These are phyloP conservation scores for Chalcis sispes DNA, from an alignment of 2,888 invertebrate genomes.

Conservation along the genomic window DNA sequence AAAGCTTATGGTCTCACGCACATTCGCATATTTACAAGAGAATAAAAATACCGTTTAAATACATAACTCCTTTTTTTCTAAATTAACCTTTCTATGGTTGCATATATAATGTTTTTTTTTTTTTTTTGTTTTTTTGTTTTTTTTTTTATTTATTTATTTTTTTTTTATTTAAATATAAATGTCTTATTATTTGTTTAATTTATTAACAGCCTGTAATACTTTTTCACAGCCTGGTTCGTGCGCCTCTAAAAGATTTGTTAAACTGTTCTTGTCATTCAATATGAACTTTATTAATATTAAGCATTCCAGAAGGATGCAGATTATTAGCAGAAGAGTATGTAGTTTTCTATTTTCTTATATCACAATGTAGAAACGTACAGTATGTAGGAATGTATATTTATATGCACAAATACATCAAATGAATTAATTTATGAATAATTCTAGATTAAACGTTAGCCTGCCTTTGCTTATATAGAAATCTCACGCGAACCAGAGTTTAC, in stretches of 20 bases:
- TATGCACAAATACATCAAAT: no score
- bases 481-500: constrained; percentile 27
- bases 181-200: not conserved
- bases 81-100: no score
- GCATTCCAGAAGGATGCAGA: constrained; percentile 29
- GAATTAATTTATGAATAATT: not conserved
- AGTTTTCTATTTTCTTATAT: constrained; percentile 1
- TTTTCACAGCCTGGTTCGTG: constrained; percentile 67
- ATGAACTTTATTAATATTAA: constrained; percentile 10
- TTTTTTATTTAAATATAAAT: not conserved
- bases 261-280: not conserved
- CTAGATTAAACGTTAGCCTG: constrained; percentile 49
- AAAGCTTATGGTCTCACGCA: constrained; percentile 45
- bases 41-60: no score
- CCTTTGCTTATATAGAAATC: constrained; percentile 10
- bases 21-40: constrained; percentile 48
- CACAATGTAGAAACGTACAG: not conserved
- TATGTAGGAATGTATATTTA: no score
- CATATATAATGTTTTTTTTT: not conserved
- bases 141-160: not conserved
- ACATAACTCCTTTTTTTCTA: no score
- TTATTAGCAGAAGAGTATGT: constrained; percentile 45
- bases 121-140: not conserved
- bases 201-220: constrained; percentile 65
- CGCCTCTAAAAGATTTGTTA: constrained; percentile 9